These are phyloP conservation scores for Pristionchus fissidentatus DNA, from an alignment of 2,888 invertebrate species.

Conservation along the genomic window DNA sequence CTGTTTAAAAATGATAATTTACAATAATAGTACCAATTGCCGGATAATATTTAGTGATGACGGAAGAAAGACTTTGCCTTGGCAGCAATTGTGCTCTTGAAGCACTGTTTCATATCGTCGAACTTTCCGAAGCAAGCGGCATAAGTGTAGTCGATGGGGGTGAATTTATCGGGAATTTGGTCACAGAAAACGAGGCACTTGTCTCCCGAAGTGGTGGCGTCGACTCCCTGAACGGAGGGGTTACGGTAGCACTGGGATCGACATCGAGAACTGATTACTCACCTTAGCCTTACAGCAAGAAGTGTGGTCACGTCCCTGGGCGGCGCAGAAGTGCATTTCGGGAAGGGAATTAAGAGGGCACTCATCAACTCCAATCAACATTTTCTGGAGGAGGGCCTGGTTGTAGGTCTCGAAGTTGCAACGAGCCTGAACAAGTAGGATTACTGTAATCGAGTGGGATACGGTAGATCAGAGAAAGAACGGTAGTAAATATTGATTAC, in stretches of 20 bases:
- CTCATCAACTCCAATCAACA: slow-evolving; percentile 19
- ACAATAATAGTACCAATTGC: no score
- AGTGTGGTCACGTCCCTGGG: slow-evolving; percentile 14
- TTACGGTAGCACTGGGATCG: neutral
- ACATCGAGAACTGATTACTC: neutral
- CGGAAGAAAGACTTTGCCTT: slow-evolving; percentile 31
- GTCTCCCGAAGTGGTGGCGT: neutral
- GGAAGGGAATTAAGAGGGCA: slow-evolving; percentile 39
- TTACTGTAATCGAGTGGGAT: neutral
- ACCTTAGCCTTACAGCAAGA: slow-evolving; percentile 12
- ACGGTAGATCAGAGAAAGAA: neutral
- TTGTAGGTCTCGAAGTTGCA: slow-evolving; percentile 36
- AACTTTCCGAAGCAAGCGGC: slow-evolving; percentile 32
- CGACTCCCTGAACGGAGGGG: slow-evolving; percentile 6
- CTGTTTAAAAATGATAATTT: no score
- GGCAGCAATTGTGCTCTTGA: neutral
- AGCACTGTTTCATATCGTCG: slow-evolving; percentile 40
- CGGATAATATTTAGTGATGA: slow-evolving; percentile 12
- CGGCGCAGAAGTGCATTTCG: slow-evolving; percentile 38
- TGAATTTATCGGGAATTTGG: slow-evolving; percentile 30
- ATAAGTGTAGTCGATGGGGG: slow-evolving; percentile 36
- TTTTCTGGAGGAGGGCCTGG: slow-evolving; percentile 17
- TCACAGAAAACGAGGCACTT: slow-evolving; percentile 39
- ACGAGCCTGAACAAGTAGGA: neutral
- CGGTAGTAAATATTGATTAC: neutral